Conservation (phyloP, 2,797 vertebrate species). For the Mus minutoides region DNA sequence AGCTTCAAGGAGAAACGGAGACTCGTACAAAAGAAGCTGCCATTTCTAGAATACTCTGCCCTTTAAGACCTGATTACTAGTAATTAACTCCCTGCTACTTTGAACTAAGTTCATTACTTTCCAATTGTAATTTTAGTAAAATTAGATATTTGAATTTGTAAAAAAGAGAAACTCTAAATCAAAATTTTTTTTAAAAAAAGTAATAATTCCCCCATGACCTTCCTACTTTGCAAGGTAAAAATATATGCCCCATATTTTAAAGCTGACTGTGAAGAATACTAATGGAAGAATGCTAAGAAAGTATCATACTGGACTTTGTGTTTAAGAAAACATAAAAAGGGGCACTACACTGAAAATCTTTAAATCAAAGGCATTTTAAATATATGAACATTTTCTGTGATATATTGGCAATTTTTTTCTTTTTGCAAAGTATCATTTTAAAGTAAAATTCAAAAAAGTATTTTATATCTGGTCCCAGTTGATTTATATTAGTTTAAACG, state of each 20-base stretch:
- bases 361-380: slow-evolving; percentile 54
- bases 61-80: slow-evolving; percentile 74
- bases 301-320: not conserved
- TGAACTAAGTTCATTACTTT: slow-evolving; percentile 67
- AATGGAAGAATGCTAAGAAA: slow-evolving; percentile 43
- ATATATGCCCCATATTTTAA: not conserved
- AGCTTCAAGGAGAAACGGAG: slow-evolving; percentile 72
- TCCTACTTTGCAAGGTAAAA: not conserved
- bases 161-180: slow-evolving; percentile 14
- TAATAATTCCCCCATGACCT: not conserved
- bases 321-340: slow-evolving; percentile 47
- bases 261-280: not conserved
- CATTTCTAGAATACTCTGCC: slow-evolving; percentile 53
- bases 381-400: slow-evolving; percentile 48
- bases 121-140: slow-evolving; percentile 74
- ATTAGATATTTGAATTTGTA: slow-evolving; percentile 63
- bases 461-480: slow-evolving; percentile 88
- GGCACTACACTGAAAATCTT: not conserved
- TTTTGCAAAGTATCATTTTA: slow-evolving; percentile 28
- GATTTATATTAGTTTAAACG: slow-evolving; percentile 88
- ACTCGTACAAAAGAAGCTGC: not conserved
- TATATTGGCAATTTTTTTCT: slow-evolving; percentile 18
- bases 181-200: not conserved
- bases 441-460: slow-evolving; percentile 89
- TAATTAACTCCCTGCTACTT: slow-evolving; percentile 83